Conservation (phyloP, 23 tunicate genomes). For the Styela plicata region DNA sequence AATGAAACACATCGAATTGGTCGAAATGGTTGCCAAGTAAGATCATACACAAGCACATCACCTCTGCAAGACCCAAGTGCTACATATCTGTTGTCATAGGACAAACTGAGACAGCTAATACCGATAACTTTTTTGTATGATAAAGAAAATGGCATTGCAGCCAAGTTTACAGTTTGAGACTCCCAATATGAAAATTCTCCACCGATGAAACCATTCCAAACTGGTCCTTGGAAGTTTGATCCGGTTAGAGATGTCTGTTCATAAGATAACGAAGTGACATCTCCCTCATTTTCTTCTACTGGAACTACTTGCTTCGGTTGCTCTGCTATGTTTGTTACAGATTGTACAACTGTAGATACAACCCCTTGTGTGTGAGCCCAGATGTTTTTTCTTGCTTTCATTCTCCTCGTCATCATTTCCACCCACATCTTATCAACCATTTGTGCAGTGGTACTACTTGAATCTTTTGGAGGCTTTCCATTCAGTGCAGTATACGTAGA, state of each 20-base stretch:
- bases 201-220: slow-evolving; percentile 19
- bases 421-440: slow-evolving; percentile 40
- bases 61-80: slow-evolving; percentile 68
- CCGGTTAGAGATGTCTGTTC: slow-evolving; percentile 39
- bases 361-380: slow-evolving; percentile 60
- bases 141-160: slow-evolving; percentile 33
- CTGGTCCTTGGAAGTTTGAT: slow-evolving; percentile 27
- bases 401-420: slow-evolving; percentile 30
- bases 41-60: slow-evolving; percentile 68
- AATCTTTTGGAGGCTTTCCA: slow-evolving; percentile 17
- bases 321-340: slow-evolving; percentile 5
- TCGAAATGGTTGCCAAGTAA: slow-evolving; percentile 40
- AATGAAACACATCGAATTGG: slow-evolving; percentile 47
- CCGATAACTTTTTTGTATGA: slow-evolving; percentile 32
- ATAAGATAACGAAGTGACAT: slow-evolving; percentile 38
- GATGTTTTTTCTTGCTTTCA: slow-evolving; percentile 13
- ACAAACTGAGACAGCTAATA: slow-evolving; percentile 29
- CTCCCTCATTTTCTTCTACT: slow-evolving; percentile 44
- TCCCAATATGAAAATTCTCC: slow-evolving; percentile 50
- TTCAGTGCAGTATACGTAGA: slow-evolving; percentile 13
- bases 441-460: slow-evolving; percentile 12
- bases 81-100: slow-evolving; percentile 34
- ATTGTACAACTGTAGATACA: background rate
- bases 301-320: slow-evolving; percentile 12
- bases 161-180: background rate